phyloP scores from a whole-genome alignment of 2,113 vertebrate genomes.

The Natator depressus region DNA sequence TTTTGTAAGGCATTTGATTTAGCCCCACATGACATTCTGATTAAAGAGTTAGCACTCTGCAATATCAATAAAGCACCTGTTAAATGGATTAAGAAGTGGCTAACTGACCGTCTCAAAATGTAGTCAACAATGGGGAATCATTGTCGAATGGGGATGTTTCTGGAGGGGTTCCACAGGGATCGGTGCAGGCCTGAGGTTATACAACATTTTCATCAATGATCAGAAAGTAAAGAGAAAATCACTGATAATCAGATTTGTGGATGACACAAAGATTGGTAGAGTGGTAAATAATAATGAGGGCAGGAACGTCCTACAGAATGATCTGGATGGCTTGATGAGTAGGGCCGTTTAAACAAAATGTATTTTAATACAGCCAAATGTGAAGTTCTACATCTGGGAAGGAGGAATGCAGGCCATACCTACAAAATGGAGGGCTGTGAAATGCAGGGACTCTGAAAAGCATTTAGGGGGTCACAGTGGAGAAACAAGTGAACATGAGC shows the following conservation, averaged over 20 bases:
- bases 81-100: background rate
- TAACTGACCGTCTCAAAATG: background rate
- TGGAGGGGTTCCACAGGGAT: background rate
- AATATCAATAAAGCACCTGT: background rate
- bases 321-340: background rate
- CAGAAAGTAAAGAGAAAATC: background rate
- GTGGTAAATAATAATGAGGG: background rate
- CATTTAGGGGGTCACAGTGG: background rate
- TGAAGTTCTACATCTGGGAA: background rate
- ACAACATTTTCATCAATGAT: background rate
- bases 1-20: background rate
- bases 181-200: no score
- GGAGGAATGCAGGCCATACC: background rate
- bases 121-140: background rate
- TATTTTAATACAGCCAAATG: background rate
- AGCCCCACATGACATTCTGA: background rate
- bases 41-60: background rate
- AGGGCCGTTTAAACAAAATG: background rate
- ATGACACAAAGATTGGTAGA: background rate
- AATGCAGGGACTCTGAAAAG: background rate
- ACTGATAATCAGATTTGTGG: background rate
- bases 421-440: background rate
- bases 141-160: background rate
- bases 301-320: background rate
- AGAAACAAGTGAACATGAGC: background rate